Evolutionary conservation across 2,888 invertebrate species (phyloP).

Genomic region (Mystacides longicornis): DNA sequence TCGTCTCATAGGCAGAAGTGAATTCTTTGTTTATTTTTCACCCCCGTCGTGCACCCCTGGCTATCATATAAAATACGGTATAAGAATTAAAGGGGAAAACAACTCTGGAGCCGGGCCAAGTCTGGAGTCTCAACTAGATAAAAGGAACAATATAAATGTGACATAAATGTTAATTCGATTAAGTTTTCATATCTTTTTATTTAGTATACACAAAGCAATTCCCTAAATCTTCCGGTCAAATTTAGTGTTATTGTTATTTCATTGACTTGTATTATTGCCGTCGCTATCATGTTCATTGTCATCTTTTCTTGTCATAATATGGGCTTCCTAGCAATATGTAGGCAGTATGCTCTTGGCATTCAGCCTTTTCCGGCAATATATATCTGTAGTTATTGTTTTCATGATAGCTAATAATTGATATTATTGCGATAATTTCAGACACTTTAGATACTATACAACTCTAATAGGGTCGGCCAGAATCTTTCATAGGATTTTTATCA

Average conservation of each 20-base stretch:
- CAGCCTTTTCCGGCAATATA: too few species aligned
- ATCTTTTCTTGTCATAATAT: too few species aligned
- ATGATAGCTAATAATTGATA: too few species aligned
- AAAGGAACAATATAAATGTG: constrained; percentile 12
- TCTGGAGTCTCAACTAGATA: constrained; percentile 8
- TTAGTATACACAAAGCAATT: constrained; percentile 3
- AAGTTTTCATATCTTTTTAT: constrained; percentile 8
- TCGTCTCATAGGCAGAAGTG: too few species aligned
- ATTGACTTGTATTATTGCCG: neutral
- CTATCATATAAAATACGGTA: neutral
- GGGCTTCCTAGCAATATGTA: too few species aligned
- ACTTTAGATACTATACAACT: too few species aligned
- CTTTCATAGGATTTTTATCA: too few species aligned
- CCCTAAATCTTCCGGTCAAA: neutral
- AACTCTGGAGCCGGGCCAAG: constrained; percentile 12
- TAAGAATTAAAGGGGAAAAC: neutral
- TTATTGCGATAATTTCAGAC: too few species aligned
- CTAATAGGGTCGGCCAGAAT: too few species aligned
- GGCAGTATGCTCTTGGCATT: too few species aligned
- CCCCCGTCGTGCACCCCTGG: neutral
- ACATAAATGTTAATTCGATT: constrained; percentile 18
- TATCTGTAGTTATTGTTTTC: too few species aligned
- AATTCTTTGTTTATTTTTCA: too few species aligned
- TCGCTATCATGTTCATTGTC: neutral
- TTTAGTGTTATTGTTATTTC: neutral